Percentiles rank a stretch among this genome's conserved stretches.
Conservation (phyloP, 2,888 invertebrate species). For the Ceraclea dissimilis region DNA sequence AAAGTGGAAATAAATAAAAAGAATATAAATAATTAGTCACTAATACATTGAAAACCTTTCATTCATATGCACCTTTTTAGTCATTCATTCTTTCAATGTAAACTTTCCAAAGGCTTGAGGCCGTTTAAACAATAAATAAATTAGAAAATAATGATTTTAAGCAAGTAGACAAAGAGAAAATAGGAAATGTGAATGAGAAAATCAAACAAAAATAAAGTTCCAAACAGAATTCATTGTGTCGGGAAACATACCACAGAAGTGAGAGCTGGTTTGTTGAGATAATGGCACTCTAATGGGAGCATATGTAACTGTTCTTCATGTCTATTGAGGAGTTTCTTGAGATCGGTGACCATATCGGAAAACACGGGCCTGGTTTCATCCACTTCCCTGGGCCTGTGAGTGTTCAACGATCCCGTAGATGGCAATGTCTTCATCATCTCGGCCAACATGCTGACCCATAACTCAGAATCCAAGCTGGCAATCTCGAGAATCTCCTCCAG, state of each 20-base stretch:
- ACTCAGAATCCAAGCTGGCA: constrained; percentile 85
- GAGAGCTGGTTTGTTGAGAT: constrained; percentile 88
- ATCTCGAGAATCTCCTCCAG: constrained; percentile 92
- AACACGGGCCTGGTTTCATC: constrained; percentile 87
- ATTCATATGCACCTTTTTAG: too few species aligned
- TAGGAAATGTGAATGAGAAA: too few species aligned
- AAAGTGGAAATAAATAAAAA: too few species aligned
- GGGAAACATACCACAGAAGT: constrained; percentile 72
- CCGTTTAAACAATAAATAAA: too few species aligned
- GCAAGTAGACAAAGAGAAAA: too few species aligned
- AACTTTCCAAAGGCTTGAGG: too few species aligned
- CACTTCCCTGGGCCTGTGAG: constrained; percentile 64
- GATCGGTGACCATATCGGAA: constrained; percentile 79
- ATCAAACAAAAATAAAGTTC: too few species aligned
- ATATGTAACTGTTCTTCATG: constrained; percentile 73
- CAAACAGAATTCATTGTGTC: too few species aligned
- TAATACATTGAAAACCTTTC: too few species aligned
- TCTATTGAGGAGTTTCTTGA: constrained; percentile 73
- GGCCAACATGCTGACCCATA: constrained; percentile 96
- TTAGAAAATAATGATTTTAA: too few species aligned
- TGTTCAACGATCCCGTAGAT: constrained; percentile 79
- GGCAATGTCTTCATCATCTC: constrained; percentile 94
- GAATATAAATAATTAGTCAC: too few species aligned
- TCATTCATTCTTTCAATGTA: too few species aligned
- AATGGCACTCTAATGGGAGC: constrained; percentile 92